Percentiles rank a stretch among this genome's conserved stretches.
Conservation (phyloP, 2,113 vertebrate species). For the Mormoops blainvillei region DNA sequence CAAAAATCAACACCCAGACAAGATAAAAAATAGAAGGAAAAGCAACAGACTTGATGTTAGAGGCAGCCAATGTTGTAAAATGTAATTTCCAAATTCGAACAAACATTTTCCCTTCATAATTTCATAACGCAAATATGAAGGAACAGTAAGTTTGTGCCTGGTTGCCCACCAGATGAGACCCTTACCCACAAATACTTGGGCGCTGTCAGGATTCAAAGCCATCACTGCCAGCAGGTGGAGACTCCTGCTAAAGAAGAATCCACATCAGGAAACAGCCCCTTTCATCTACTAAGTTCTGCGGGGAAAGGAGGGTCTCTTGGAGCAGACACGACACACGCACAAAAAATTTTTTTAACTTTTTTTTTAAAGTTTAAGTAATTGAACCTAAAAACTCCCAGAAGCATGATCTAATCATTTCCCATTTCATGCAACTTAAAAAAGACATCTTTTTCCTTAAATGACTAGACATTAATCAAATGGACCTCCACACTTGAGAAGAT, state of each 20-base stretch:
- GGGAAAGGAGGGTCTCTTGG: neutral
- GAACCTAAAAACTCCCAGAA: conserved; percentile 67
- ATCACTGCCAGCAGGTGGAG: neutral
- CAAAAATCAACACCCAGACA: conserved; percentile 12
- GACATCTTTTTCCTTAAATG: conserved; percentile 71
- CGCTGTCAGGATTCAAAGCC: neutral
- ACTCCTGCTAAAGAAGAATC: conserved; percentile 4
- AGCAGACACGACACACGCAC: neutral
- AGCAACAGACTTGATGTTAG: neutral
- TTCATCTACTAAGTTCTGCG: neutral
- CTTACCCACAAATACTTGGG: neutral
- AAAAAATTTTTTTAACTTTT: neutral
- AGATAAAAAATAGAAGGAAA: neutral
- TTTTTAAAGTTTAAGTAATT: conserved; percentile 37
- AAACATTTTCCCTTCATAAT: conserved; percentile 1
- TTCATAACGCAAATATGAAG: neutral
- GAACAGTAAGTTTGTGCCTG: neutral
- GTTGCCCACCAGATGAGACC: neutral
- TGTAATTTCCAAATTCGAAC: neutral
- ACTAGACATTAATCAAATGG: conserved; percentile 76
- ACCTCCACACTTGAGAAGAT: conserved; percentile 68
- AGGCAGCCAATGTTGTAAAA: neutral
- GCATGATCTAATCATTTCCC: conserved; percentile 70
- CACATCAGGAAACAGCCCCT: neutral
- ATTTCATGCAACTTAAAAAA: conserved; percentile 63